Evolutionary conservation across 2,888 invertebrate species (phyloP), one percentile per base, ranked within the genome.

Genomic region (Tetrapedia diversipes): DNA sequence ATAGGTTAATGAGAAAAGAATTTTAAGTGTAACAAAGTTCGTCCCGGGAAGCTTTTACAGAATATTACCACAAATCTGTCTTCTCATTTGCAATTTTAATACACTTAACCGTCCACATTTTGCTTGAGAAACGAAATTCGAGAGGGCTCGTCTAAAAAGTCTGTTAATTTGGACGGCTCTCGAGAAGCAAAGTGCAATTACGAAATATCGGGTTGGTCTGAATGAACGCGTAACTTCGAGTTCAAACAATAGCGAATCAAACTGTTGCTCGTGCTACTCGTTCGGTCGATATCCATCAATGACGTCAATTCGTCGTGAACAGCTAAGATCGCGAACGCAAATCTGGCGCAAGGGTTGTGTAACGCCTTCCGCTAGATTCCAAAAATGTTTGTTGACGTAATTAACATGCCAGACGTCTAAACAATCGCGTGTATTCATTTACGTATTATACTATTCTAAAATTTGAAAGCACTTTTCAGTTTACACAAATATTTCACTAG

Each of bases 381-480:
- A 43, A 16, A 29, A 16, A 16, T 43, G 72, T 69, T 47, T 63
- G 14, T 0, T 19, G 29, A 19, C 22, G 61, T 41, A 64, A 72
- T 64, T 71, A 71, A 71, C 64, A 74, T 43, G 56, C 57, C 49
- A 51, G 27, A 49, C 8, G 34, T 22, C 43, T n/a, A 49, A 64
- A 71, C 37, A 64, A 11, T 37, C n/a, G 8, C 37, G 41, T 24
- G 7, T 37, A n/a, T 32, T 16, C 14, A 45, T 57, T 32, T n/a
- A n/a, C n/a, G n/a, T n/a, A n/a, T n/a, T n/a, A n/a, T n/a, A n/a
- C n/a, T n/a, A n/a, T n/a, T n/a, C n/a, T n/a, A n/a, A n/a, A n/a
- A n/a, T n/a, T n/a, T n/a, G n/a, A n/a, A n/a, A n/a, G n/a, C n/a
- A n/a, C n/a, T n/a, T n/a, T n/a, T n/a, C n/a, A n/a, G n/a, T n/a